Evolutionary conservation across 1,140 invertebrate genomes (phyloP).

Genomic region (Bombyx mandarina): DNA sequence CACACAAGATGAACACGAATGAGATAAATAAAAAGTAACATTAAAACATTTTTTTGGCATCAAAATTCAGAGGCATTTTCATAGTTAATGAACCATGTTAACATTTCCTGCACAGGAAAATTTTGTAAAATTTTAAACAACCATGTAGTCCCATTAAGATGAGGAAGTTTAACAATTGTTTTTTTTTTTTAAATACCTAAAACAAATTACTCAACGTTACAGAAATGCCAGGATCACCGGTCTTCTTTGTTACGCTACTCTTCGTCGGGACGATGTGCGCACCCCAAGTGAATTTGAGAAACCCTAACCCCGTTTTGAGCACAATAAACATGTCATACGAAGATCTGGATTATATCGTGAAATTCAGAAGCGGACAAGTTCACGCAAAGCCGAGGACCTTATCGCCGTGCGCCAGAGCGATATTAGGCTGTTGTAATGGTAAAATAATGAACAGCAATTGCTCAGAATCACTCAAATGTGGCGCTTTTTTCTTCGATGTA

Average conservation of each 20-base stretch:
- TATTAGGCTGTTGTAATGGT: constrained; percentile 44
- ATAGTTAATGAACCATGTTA: no score
- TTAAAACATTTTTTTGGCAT: background rate
- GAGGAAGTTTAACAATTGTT: background rate
- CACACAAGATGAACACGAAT: background rate
- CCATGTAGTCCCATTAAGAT: no score
- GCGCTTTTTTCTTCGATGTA: constrained; percentile 52
- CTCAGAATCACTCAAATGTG: constrained; percentile 45
- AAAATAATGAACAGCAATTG: constrained; percentile 41
- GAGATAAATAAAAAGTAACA: background rate
- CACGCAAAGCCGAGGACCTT: constrained; percentile 25
- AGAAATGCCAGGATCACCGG: constrained; percentile 17
- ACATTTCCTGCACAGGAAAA: background rate
- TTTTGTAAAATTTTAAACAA: background rate
- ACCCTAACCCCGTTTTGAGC: constrained; percentile 16
- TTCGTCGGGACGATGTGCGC: constrained; percentile 18
- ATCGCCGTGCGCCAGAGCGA: constrained; percentile 51
- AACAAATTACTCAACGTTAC: constrained; percentile 9
- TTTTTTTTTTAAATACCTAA: constrained; percentile 1
- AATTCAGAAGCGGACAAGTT: constrained; percentile 26
- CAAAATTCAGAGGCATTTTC: no score
- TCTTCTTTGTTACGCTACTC: constrained; percentile 17
- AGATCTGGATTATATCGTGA: constrained; percentile 42
- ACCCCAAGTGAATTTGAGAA: constrained; percentile 16
- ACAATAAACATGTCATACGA: constrained; percentile 31